These are phyloP conservation scores for Stramonita haemastoma DNA, from an alignment of 2,888 invertebrate genomes.

Conservation along the genomic window DNA sequence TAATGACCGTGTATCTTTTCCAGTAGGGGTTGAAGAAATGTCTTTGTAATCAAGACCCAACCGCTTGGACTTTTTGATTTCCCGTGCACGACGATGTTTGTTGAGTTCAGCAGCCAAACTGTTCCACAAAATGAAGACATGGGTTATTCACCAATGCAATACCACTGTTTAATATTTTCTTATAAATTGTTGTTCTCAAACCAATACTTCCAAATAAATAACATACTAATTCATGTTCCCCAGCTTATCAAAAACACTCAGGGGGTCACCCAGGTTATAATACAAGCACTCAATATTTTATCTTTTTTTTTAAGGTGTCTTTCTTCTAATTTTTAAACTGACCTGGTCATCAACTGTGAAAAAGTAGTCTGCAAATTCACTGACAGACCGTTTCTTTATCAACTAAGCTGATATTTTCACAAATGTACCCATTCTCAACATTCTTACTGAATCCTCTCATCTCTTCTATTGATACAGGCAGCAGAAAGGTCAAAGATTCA, in stretches of 20 bases:
- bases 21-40: conserved; percentile 8
- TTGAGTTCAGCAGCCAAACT: conserved; percentile 74
- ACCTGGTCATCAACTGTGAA: too few relatives aligned
- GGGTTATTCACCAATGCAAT: not conserved
- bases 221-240: too few relatives aligned
- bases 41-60: conserved; percentile 17
- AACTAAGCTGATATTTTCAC: too few relatives aligned
- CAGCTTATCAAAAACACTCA: not conserved
- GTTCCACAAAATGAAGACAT: not conserved
- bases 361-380: too few relatives aligned
- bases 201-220: not conserved
- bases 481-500: too few relatives aligned
- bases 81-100: conserved; percentile 73
- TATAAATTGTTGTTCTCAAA: not conserved
- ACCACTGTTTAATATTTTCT: not conserved
- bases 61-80: conserved; percentile 82
- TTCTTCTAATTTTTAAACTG: too few relatives aligned
- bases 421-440: too few relatives aligned
- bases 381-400: too few relatives aligned
- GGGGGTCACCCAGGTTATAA: not conserved
- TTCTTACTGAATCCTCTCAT: too few relatives aligned
- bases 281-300: not conserved
- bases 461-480: too few relatives aligned
- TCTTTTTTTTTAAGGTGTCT: not conserved
- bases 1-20: conserved; percentile 32